Base-by-base conservation (phyloP, 2,113 vertebrate genomes). In the Ellobius talpinus region DNA sequence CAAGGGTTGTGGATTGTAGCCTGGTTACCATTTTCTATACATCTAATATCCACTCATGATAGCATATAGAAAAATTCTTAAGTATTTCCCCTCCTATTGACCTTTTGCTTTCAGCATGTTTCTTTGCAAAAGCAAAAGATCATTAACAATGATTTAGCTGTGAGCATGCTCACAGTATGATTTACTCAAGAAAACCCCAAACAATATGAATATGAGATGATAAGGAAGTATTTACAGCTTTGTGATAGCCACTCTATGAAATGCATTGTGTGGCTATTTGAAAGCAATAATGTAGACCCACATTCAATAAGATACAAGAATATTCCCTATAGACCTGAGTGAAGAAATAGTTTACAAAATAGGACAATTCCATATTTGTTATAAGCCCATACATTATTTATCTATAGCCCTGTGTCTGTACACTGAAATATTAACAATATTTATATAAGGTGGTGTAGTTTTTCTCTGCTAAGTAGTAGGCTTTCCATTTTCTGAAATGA, bases 401-500 rank as follows among this genome's bases (percentile, higher is more conserved):
- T 78, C n/a, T 86, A 33, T 79, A 78, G 5, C 16, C 93, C 50
- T 96, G 4, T 81, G 58, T 17, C 3, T 45, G 79, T 72, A 66
- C 76, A 72, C 31, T 26, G 94, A 91, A 94, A 88, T 95, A 76
- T 85, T 95, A 68, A 50, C 61, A 55, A 10, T 78, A 72, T 74
- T 96, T 87, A 66, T 76, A 42, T 31, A 39, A 45, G 47, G 10
- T 94, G 2, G 21, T n/a, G 72, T 91, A 88, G 85, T 70, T 91
- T 94, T 79, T 95, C 81, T 65, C 73, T 96, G 5, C 36, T 58
- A 17, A 94, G 77, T 90, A 65, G 7, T 47, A 12, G 50, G 82
- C 16, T 96, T 47, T 89, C 70, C 65, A 93, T 95, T 94, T 94
- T 96, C 73, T 85, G 79, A 94, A 87, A 55, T 87, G 65, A 92